A percentile compares a stretch with the other conserved stretches of the same genome.
These are phyloP conservation scores for Pterostichus niger DNA, from an alignment of 2,888 invertebrate species.

Conservation along the genomic window DNA sequence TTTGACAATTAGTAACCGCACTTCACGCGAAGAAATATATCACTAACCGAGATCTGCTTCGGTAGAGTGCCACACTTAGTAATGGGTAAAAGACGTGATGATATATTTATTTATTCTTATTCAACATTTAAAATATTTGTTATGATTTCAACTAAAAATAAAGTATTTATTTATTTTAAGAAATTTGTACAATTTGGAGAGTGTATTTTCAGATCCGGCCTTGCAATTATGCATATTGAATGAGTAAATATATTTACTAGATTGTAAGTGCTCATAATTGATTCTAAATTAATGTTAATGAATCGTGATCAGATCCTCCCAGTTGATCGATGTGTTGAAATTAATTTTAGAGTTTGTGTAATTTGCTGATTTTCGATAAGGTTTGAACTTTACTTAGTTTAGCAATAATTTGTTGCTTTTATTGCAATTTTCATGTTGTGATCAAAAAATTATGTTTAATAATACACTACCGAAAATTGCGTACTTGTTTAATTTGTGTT, in stretches of 20 bases:
- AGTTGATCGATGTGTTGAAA: background rate
- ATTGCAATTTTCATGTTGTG: conserved; percentile 5
- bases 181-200: no score
- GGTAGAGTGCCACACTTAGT: no score
- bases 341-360: conserved; percentile 6
- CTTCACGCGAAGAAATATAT: no score
- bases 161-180: no score
- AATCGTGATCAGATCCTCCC: background rate
- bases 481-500: background rate
- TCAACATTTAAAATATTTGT: no score
- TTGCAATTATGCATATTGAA: background rate
- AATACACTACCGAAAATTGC: background rate
- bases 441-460: background rate
- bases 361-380: background rate
- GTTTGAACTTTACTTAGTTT: background rate
- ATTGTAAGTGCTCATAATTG: conserved; percentile 7
- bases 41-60: no score
- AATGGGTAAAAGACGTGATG: no score
- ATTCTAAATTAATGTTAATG: background rate
- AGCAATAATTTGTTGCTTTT: background rate
- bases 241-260: background rate
- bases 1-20: no score
- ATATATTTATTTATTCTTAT: no score
- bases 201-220: no score
- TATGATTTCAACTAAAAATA: no score